Conservation (phyloP, 2,113 vertebrate genomes). For the Saguinus midas region DNA sequence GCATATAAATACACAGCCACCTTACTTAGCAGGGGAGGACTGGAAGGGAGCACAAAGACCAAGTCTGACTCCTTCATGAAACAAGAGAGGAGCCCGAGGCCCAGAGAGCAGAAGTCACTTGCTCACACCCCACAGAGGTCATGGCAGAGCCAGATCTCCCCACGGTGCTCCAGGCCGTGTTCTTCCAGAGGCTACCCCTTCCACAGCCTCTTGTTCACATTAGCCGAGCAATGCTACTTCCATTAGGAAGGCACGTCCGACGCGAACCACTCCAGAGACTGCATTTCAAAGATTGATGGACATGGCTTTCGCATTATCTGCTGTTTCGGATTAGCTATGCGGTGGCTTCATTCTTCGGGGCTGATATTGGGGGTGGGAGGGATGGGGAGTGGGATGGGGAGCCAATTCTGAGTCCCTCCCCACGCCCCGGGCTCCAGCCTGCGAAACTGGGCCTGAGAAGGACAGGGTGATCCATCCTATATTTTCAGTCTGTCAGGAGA, state of each 20-base stretch:
- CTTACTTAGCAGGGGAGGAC: neutral
- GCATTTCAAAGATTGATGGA: slow-evolving; percentile 78
- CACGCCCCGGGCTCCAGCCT: neutral
- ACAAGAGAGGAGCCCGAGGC: neutral
- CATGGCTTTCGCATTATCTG: slow-evolving; percentile 75
- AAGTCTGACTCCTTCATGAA: neutral
- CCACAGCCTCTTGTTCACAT: slow-evolving; percentile 12
- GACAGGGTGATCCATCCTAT: slow-evolving; percentile 72
- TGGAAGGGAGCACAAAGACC: neutral
- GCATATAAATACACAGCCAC: neutral
- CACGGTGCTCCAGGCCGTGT: fast-evolving
- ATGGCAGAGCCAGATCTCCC: neutral
- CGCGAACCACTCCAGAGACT: slow-evolving; percentile 64
- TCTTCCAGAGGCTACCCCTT: neutral
- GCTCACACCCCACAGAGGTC: neutral
- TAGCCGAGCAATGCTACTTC: slow-evolving; percentile 63
- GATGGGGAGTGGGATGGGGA: neutral
- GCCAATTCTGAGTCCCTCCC: neutral
- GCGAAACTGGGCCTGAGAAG: neutral
- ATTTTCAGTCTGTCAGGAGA: slow-evolving; percentile 77
- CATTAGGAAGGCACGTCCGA: slow-evolving; percentile 65
- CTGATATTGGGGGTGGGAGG: slow-evolving; percentile 60
- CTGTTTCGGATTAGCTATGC: slow-evolving; percentile 77
- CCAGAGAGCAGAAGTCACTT: neutral
- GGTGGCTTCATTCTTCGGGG: slow-evolving; percentile 66